Percentiles rank a stretch among this genome's conserved stretches.
Conservation (phyloP, 2,113 vertebrate genomes). For the Dissostichus mawsoni region DNA sequence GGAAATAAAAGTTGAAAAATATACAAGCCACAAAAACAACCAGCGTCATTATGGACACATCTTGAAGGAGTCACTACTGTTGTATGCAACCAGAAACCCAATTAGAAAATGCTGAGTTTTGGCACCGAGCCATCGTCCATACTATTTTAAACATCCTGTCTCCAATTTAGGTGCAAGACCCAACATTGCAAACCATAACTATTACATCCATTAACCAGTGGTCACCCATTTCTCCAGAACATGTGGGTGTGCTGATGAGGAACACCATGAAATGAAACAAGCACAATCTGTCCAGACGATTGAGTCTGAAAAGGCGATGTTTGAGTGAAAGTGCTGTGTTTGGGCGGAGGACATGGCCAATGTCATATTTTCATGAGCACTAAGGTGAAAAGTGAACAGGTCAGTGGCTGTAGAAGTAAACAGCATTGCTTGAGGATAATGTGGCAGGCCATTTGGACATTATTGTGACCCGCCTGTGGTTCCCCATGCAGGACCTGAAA, state of each 20-base stretch:
- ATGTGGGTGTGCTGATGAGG: slow-evolving; percentile 39
- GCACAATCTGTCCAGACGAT: slow-evolving; percentile 27
- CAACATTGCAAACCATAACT: neutral
- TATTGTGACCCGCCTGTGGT: slow-evolving; percentile 23
- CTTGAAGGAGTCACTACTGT: neutral
- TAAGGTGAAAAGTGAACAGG: slow-evolving; percentile 30
- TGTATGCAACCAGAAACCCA: slow-evolving; percentile 7
- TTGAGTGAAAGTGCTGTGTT: slow-evolving; percentile 1
- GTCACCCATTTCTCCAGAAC: slow-evolving; percentile 21
- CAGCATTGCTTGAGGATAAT: slow-evolving; percentile 29
- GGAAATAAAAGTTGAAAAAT: neutral
- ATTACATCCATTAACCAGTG: slow-evolving; percentile 6
- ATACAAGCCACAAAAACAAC: slow-evolving; percentile 1
- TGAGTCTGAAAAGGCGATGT: slow-evolving; percentile 17
- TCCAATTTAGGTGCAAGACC: slow-evolving; percentile 9
- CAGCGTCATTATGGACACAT: slow-evolving; percentile 7
- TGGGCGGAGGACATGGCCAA: slow-evolving; percentile 24
- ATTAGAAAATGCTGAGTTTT: neutral
- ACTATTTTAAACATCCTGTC: slow-evolving; percentile 12
- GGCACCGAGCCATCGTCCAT: neutral
- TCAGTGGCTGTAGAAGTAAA: slow-evolving; percentile 44
- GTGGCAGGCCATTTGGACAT: slow-evolving; percentile 8
- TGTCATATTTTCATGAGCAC: slow-evolving; percentile 35
- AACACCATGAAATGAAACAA: slow-evolving; percentile 43
- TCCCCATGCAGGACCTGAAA: slow-evolving; percentile 40